Base-by-base conservation (phyloP, 2,888 invertebrate species). In the Pachycephus smyrnensis region DNA sequence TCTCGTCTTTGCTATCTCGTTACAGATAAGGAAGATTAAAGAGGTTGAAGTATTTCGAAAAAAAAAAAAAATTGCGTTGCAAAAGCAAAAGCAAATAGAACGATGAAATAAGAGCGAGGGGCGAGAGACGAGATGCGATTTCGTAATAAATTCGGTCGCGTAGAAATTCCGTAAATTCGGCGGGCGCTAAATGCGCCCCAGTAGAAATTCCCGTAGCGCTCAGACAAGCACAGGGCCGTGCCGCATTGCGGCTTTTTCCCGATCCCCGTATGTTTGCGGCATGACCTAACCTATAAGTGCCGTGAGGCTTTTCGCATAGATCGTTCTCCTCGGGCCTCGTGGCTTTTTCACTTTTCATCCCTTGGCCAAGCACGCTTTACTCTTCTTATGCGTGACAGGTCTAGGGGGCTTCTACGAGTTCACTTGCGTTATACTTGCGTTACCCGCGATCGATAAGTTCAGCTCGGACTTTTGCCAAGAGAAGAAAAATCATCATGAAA, bases 211-310 rank as follows among this genome's bases (percentile, higher is more conserved):
- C 55, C 55, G 55, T 55, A 23, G 55, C 55, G 55, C 55, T 55
- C 55, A 23, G 55, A 55, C 55, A 23, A 55, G 55, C 23, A 55
- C 55, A 23, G 55, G 55, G 55, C 55, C 55, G 23, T 77, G 75
- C 77, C 77, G 77, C 77, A 77, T 75, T 77, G 77, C 77, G 77
- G 77, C 75, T 77, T 77, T 69, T 75, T 77, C 77, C 77, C 75
- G 77, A 75, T 33, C 37, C 74, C 77, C 73, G 73, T 77, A 75
- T 77, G 75, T 75, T 77, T 75, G 77, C 71, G 77, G 75, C 75
- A 40, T 68, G 77, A 74, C 73, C 55, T 55, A 55, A 55, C 55
- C 55, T 55, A 55, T 55, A 55, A 55, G 55, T 55, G 55, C 55
- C 55, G 55, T 6, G 23, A 55, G 55, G 23, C 55, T 55, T 55